Evolutionary conservation across 1,140 invertebrate genomes (phyloP).

Genomic region (Trichonephila inaurata): DNA sequence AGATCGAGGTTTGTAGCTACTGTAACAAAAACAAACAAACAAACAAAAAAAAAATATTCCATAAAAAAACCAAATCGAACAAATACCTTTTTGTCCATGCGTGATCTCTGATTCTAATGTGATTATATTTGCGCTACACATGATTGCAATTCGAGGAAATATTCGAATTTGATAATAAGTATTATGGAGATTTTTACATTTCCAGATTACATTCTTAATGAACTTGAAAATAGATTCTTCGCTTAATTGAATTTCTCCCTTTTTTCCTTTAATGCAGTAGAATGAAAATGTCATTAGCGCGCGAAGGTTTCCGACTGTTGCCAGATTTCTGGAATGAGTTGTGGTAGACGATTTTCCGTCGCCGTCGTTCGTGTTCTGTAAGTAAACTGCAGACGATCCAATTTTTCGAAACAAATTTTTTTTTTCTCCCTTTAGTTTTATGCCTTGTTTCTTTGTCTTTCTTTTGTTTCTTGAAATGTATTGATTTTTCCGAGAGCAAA

Average conservation of each 20-base stretch:
- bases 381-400: not conserved
- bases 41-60: not conserved
- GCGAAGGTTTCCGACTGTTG: not conserved
- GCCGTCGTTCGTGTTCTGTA: not conserved
- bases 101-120: slow-evolving; percentile 44
- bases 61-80: not conserved
- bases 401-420: not conserved
- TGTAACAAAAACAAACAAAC: not conserved
- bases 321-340: not conserved
- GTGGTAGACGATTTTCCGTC: no score
- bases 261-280: not conserved
- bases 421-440: not conserved
- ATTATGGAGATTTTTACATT: slow-evolving; percentile 15
- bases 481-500: not conserved
- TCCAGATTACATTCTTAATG: slow-evolving; percentile 53
- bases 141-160: slow-evolving; percentile 32
- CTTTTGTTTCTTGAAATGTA: not conserved
- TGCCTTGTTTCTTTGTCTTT: not conserved
- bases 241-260: slow-evolving; percentile 58
- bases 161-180: not conserved
- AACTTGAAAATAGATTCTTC: slow-evolving; percentile 42
- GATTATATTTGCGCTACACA: not conserved
- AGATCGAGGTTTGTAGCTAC: not conserved
- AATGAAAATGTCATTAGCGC: slow-evolving; percentile 54
- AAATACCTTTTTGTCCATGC: not conserved